These are phyloP conservation scores for Zootermopsis nevadensis DNA, from an alignment of 2,888 invertebrate genomes.

Conservation along the genomic window DNA sequence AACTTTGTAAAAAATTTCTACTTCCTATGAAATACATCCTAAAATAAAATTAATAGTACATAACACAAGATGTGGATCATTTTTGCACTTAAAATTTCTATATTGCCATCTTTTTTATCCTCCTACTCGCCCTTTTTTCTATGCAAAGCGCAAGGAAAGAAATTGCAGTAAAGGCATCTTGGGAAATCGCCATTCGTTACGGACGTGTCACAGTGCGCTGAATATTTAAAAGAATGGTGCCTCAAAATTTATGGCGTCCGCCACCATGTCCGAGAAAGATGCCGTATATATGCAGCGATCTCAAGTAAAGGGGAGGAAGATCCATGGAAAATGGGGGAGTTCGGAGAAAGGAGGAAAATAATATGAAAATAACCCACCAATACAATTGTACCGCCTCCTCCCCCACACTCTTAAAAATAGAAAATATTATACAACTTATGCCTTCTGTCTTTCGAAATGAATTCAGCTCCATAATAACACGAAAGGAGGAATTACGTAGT, in stretches of 20 bases:
- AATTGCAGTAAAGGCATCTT: conserved; percentile 52
- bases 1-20: too few species aligned
- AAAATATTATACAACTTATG: neutral
- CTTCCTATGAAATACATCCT: neutral
- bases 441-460: neutral
- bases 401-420: neutral
- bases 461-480: neutral
- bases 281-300: conserved; percentile 34
- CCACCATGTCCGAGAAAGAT: conserved; percentile 43
- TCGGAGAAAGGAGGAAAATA: neutral
- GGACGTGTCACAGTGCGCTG: conserved; percentile 49
- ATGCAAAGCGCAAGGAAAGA: conserved; percentile 57
- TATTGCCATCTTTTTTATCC: conserved; percentile 36
- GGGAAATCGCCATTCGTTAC: conserved; percentile 52
- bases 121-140: conserved; percentile 56
- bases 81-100: conserved; percentile 34
- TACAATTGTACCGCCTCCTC: neutral
- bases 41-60: neutral
- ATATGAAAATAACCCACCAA: conserved; percentile 15
- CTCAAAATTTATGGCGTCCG: conserved; percentile 41
- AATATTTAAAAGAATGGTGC: conserved; percentile 51
- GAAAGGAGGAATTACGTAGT: neutral
- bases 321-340: neutral
- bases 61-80: conserved; percentile 17
- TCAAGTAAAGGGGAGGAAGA: conserved; percentile 31